phyloP scores from a whole-genome alignment of 2,113 vertebrate species.

The Silurus glanis region DNA sequence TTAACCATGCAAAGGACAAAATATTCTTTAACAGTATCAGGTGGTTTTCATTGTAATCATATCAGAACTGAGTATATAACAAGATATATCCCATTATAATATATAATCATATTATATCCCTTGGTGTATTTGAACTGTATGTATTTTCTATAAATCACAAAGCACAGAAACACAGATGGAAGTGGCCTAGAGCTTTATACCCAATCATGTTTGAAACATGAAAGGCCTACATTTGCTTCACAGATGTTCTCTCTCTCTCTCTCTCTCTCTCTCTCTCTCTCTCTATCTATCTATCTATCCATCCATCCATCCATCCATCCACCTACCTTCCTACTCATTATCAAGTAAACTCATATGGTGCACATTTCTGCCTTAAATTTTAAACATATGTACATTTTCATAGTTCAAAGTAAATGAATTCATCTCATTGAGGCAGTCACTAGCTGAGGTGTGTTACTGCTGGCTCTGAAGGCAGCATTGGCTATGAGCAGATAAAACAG shows the following conservation, averaged over 20 bases:
- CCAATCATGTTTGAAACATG: constrained; percentile 3
- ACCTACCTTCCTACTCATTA: too few relatives aligned
- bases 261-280: too few relatives aligned
- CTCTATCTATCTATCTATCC: too few relatives aligned
- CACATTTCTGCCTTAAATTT: neutral
- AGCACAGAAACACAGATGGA: neutral
- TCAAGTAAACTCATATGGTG: neutral
- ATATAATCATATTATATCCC: neutral
- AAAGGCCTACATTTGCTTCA: neutral
- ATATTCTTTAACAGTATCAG: neutral
- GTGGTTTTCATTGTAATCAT: neutral
- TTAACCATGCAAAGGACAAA: neutral
- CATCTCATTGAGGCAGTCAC: neutral
- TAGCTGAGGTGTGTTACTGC: constrained; percentile 15
- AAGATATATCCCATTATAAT: too few relatives aligned
- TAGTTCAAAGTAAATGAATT: neutral
- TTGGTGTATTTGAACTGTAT: neutral
- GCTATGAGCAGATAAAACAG: neutral
- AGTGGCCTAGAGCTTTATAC: neutral
- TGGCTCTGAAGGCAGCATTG: constrained; percentile 1
- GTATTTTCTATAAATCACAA: neutral
- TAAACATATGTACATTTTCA: neutral
- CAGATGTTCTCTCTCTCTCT: neutral
- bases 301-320: too few relatives aligned
- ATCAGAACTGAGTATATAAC: neutral